Evolutionary conservation across 2,888 invertebrate genomes (phyloP).

Genomic region (Esperia sulphurella): DNA sequence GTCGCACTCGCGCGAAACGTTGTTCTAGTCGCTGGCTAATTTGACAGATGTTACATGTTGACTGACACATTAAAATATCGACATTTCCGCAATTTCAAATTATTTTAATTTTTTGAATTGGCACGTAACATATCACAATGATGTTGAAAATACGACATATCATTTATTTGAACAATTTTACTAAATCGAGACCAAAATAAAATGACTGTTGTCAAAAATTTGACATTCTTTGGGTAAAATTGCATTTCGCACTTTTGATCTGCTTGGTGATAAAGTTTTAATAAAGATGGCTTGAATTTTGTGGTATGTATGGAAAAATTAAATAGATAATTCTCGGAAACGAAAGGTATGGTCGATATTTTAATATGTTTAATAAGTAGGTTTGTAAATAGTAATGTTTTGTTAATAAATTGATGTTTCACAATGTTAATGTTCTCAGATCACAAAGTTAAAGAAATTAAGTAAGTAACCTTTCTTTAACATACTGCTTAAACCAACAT

Average conservation of each 20-base stretch:
- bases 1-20: constrained; percentile 88
- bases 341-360: constrained; percentile 49
- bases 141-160: background rate
- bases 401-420: constrained; percentile 70
- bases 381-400: constrained; percentile 66
- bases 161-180: constrained; percentile 33
- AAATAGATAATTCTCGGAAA: constrained; percentile 12
- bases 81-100: constrained; percentile 24
- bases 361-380: constrained; percentile 38
- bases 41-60: constrained; percentile 52
- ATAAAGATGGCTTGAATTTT: constrained; percentile 7
- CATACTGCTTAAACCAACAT: constrained; percentile 1
- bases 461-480: constrained; percentile 2
- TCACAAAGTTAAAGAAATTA: constrained; percentile 40
- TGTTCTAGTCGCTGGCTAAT: constrained; percentile 81
- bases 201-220: background rate
- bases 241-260: constrained; percentile 6
- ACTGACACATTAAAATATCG: constrained; percentile 62
- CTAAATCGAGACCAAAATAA: constrained; percentile 16
- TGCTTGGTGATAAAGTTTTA: constrained; percentile 12
- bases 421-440: constrained; percentile 67
- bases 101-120: constrained; percentile 24
- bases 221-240: background rate
- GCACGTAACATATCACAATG: constrained; percentile 50
- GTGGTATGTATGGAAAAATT: background rate